Conservation (phyloP, 1,140 invertebrate genomes). For the Drosophila punjabiensis region DNA sequence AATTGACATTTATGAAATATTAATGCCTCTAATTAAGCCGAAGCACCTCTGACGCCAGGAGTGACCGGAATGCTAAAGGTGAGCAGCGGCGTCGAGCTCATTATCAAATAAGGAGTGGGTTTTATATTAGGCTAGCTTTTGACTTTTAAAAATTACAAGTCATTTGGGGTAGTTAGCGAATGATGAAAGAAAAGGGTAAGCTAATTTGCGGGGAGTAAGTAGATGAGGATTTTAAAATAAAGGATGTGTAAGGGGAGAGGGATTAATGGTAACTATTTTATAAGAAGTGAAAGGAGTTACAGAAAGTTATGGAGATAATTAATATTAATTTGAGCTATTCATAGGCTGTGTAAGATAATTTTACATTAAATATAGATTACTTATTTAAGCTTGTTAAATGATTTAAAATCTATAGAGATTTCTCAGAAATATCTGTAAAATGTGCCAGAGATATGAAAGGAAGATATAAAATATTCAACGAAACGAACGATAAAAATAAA, state of each 20-base stretch:
- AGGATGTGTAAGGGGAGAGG: not conserved
- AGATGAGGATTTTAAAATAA: not conserved
- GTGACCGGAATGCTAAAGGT: slow-evolving; percentile 29
- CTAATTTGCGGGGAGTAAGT: not conserved
- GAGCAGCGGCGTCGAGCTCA: slow-evolving; percentile 10
- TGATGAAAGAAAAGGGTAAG: slow-evolving; percentile 7
- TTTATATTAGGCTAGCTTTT: not conserved
- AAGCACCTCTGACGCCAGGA: slow-evolving; percentile 20
- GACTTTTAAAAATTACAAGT: slow-evolving; percentile 49
- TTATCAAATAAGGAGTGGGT: slow-evolving; percentile 47
- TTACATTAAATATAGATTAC: too few species aligned
- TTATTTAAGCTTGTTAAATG: too few species aligned
- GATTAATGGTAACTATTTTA: not conserved
- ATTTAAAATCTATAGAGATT: too few species aligned
- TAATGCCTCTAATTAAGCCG: slow-evolving; percentile 80
- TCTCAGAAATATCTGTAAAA: not conserved
- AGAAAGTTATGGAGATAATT: not conserved
- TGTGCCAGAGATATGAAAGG: too few species aligned
- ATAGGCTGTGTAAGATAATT: too few species aligned
- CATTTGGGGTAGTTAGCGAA: slow-evolving; percentile 46
- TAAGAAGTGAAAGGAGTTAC: too few species aligned
- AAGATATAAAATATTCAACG: too few species aligned
- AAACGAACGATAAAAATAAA: too few species aligned
- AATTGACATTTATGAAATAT: slow-evolving; percentile 79
- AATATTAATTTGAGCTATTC: too few species aligned